Evolutionary conservation across 2,113 vertebrate genomes (phyloP).

Genomic region (Microtus ochrogaster): DNA sequence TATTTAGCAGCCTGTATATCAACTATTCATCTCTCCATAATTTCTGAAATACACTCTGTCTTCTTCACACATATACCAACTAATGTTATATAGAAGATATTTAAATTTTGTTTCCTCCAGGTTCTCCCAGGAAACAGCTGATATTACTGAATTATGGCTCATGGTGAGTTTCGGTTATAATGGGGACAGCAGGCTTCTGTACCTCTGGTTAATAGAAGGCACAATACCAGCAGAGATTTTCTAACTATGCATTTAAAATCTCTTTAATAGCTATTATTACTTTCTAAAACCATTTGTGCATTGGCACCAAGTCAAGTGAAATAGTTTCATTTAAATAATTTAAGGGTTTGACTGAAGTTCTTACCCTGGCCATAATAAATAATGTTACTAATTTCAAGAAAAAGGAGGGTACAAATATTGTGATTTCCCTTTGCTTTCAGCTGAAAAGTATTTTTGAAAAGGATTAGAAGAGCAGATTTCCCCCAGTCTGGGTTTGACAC

Average conservation of each 20-base stretch:
- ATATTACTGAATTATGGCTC: slow-evolving; percentile 56
- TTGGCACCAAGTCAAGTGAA: slow-evolving; percentile 74
- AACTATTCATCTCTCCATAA: slow-evolving; percentile 45
- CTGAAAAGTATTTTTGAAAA: slow-evolving; percentile 75
- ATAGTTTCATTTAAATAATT: slow-evolving; percentile 83
- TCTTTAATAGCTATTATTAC: slow-evolving; percentile 70
- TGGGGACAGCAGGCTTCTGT: slow-evolving; percentile 54
- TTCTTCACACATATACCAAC: not conserved
- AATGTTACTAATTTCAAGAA: slow-evolving; percentile 68
- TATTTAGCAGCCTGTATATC: not conserved
- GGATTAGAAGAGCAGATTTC: slow-evolving; percentile 75
- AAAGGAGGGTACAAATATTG: slow-evolving; percentile 59
- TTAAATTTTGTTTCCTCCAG: slow-evolving; percentile 29
- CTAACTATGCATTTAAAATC: slow-evolving; percentile 74
- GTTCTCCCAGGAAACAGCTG: slow-evolving; percentile 54
- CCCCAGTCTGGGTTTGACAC: slow-evolving; percentile 26
- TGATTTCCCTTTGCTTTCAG: slow-evolving; percentile 68
- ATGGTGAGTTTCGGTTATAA: slow-evolving; percentile 28
- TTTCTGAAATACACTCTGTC: not conserved
- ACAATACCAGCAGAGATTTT: slow-evolving; percentile 60
- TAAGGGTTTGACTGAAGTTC: slow-evolving; percentile 52
- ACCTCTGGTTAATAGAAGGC: slow-evolving; percentile 65
- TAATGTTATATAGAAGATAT: slow-evolving; percentile 31
- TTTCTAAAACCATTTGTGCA: slow-evolving; percentile 67
- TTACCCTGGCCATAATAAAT: slow-evolving; percentile 71